Evolutionary conservation across 2,797 vertebrate genomes (phyloP), one percentile per base, ranked within the genome.

Genomic region (Fistularia tabacaria): DNA sequence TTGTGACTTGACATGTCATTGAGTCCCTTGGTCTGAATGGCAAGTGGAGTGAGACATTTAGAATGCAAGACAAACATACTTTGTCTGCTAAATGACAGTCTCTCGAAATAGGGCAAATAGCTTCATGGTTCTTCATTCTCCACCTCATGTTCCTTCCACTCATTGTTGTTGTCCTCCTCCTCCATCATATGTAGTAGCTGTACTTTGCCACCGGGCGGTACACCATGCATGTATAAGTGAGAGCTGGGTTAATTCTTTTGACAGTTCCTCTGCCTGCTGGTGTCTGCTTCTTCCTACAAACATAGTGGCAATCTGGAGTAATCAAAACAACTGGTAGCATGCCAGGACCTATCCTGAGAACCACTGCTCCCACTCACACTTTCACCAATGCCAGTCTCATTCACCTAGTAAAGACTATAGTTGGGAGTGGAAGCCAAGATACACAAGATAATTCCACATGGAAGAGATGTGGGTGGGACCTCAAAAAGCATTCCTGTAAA

Each of bases 191-290:
- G 94, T 55, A 93, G 88, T 97, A 87, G 88, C 90, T 75, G 85
- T 73, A 85, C 85, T 88, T 87, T 89, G 92, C 94, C 94, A 96
- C 95, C 92, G 91, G 94, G 92, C 93, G 94, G 94, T 92, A 94
- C 78, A 93, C 89, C 84, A 90, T 74, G 86, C 91, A 90, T 89
- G 86, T 82, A 84, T 88, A 93, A 93, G 83, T 73, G 88, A 92
- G 88, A 67, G 85, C 57, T 76, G 82, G 73, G 49, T 66, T 86
- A 89, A 91, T 91, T 86, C 81, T 76, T 76, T 74, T 74, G 89
- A 90, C 88, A 85, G 87, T 81, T 86, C 79, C 67, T 66, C 62
- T 47, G 84, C 73, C 82, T 87, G 66, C 86, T 84, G 87, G 88
- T 86, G 85, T 85, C 83, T 84, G 84, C 79, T 83, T 58, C 82